Conservation (phyloP, 2,888 invertebrate genomes). For the Drosophila multiciliata region DNA sequence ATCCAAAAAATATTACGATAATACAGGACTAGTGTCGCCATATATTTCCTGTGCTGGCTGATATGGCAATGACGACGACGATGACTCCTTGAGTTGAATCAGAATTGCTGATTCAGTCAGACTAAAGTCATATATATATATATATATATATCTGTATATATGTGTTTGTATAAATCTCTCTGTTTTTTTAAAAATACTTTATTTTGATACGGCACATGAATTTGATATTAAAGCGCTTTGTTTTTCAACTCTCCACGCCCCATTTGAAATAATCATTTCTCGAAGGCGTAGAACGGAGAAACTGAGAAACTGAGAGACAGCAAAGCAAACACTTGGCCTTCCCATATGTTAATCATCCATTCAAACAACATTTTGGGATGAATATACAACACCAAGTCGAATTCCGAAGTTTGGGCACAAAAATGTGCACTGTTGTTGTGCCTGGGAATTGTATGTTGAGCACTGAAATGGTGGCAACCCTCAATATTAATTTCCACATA, state of each 20-base stretch:
- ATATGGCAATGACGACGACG: constrained; percentile 42
- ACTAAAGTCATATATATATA: background rate
- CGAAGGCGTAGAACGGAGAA: constrained; percentile 5
- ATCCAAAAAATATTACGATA: constrained; percentile 28
- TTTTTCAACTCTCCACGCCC: constrained; percentile 19
- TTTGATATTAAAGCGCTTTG: constrained; percentile 19
- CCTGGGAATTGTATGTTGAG: constrained; percentile 61
- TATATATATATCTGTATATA: background rate
- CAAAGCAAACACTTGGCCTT: constrained; percentile 36
- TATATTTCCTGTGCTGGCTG: constrained; percentile 41
- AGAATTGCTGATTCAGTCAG: constrained; percentile 28
- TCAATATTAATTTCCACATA: constrained; percentile 46
- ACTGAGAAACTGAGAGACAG: constrained; percentile 9
- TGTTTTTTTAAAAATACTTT: background rate
- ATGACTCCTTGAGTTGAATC: constrained; percentile 49
- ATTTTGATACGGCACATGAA: constrained; percentile 4
- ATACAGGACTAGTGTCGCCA: constrained; percentile 27
- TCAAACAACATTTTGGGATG: constrained; percentile 59
- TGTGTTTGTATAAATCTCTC: background rate
- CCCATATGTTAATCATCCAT: constrained; percentile 74
- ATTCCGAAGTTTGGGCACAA: constrained; percentile 33
- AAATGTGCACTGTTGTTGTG: constrained; percentile 47
- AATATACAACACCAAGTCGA: constrained; percentile 51
- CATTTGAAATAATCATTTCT: constrained; percentile 29
- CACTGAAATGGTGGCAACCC: constrained; percentile 73